Evolutionary conservation across 2,797 vertebrate genomes (phyloP), one percentile per base, ranked within the genome.

Genomic region (Sebastiscus albofasciatus): DNA sequence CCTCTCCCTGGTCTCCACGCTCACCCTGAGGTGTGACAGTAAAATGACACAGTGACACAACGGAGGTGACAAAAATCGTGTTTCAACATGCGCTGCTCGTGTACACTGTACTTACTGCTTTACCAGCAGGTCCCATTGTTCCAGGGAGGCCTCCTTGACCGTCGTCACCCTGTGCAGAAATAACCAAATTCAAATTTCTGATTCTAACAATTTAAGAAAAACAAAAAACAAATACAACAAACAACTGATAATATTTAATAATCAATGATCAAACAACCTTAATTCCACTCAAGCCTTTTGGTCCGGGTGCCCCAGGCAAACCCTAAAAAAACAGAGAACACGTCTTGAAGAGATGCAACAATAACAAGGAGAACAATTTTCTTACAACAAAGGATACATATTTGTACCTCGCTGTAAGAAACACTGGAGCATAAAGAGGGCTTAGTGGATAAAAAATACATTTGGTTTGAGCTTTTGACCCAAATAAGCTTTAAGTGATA

Each of bases 41-140:
- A 61, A 89, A 74, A 80, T 5, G 12, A 76, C 18, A 55, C 12
- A 13, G 33, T 85, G 56, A 78, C 31, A 49, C 69, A 71, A 87
- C 18, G 67, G 12, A 71, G 5, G 59, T 68, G 64, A 77, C 20
- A 86, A 36, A 81, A 59, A 70, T 33, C n/a, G 34, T 1, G 22
- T 56, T 62, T 71, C 9, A 36, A 33, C 58, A 26, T 31, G 4
- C 34, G 33, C 72, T 68, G 42, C 22, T 84, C 14, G 1, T 56
- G 24, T 24, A 24, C 24, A 93, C 97, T 96, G 4, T 56, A 93
- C 97, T 96, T 94, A 99, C 98, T 70, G 91, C 81, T 97, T 97
- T 99, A 31, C 99, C 99, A 78, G 97, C 94, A 86, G 97, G 97
- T 84, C 99, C 99, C 92, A 99, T 92, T 62, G 96, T 96, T 70